Evolutionary conservation across 2,113 vertebrate genomes (phyloP).

Genomic region (Orycteropus afer): DNA sequence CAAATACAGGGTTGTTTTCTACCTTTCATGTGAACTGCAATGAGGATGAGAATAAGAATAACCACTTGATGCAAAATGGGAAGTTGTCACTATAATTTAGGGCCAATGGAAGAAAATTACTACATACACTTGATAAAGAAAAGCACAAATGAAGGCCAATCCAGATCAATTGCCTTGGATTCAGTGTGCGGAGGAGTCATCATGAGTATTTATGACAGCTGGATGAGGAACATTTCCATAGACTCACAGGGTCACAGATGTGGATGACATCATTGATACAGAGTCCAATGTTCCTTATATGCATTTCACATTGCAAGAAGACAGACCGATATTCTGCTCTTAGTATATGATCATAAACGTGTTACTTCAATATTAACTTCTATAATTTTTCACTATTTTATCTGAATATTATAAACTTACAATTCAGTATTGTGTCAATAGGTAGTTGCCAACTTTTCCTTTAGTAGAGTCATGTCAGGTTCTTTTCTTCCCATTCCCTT

Average conservation of each 20-base stretch:
- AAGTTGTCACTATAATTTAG: slow-evolving; percentile 50
- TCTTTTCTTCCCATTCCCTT: not conserved
- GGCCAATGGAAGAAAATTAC: not conserved
- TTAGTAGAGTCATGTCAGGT: not conserved
- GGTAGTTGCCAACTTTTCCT: not conserved
- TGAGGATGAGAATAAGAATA: slow-evolving; percentile 48
- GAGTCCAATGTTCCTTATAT: not conserved
- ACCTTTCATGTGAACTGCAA: not conserved
- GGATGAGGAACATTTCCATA: not conserved
- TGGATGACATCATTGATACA: not conserved
- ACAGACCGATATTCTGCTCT: not conserved
- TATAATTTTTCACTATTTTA: not conserved
- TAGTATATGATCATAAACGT: not conserved
- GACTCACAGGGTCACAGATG: not conserved
- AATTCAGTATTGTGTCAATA: not conserved
- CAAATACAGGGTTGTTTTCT: slow-evolving; percentile 32
- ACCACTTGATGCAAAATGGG: not conserved
- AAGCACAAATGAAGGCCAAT: not conserved
- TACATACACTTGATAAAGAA: not conserved
- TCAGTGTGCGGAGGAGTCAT: not conserved
- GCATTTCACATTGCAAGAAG: not conserved
- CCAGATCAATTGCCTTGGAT: not conserved
- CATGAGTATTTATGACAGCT: not conserved
- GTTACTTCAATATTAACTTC: not conserved
- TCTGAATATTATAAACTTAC: not conserved